Evolutionary conservation across 2,888 invertebrate species (phyloP).

Genomic region (Sarcophaga rosellei): DNA sequence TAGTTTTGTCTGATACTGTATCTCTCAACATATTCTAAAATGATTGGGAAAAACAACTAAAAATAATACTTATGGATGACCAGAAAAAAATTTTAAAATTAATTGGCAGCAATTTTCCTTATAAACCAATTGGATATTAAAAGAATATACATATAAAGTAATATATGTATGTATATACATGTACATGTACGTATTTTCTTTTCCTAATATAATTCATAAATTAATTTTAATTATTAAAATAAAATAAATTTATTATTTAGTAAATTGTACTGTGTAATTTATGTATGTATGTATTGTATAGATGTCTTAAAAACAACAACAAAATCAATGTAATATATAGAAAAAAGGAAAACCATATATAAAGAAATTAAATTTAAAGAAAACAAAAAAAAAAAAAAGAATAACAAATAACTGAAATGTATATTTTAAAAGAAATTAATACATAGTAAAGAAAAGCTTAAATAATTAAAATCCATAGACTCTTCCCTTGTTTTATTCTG

Average conservation of each 20-base stretch:
- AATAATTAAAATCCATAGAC: constrained; percentile 55
- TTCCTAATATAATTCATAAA: neutral
- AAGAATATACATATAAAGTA: too few relatives aligned
- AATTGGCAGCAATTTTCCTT: too few relatives aligned
- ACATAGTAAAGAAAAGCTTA: constrained; percentile 30
- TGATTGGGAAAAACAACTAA: too few relatives aligned
- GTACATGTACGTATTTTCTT: too few relatives aligned
- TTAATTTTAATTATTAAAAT: neutral
- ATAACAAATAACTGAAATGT: constrained; percentile 4
- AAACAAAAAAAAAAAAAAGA: constrained; percentile 8
- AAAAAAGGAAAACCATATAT: constrained; percentile 26
- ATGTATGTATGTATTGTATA: constrained; percentile 43
- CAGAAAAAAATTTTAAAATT: too few relatives aligned
- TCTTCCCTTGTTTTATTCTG: constrained; percentile 46
- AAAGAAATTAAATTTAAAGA: neutral
- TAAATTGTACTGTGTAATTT: constrained; percentile 56
- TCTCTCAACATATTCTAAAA: too few relatives aligned
- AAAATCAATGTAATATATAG: constrained; percentile 37
- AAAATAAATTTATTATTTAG: constrained; percentile 69
- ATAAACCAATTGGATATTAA: too few relatives aligned
- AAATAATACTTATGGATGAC: too few relatives aligned
- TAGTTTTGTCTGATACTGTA: too few relatives aligned
- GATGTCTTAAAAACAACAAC: constrained; percentile 48
- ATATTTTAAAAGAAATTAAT: constrained; percentile 30
- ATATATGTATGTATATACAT: too few relatives aligned